Evolutionary conservation across 2,888 invertebrate species (phyloP), one percentile per base, ranked within the genome.

Genomic region (Xanthorhoe spadicearia): DNA sequence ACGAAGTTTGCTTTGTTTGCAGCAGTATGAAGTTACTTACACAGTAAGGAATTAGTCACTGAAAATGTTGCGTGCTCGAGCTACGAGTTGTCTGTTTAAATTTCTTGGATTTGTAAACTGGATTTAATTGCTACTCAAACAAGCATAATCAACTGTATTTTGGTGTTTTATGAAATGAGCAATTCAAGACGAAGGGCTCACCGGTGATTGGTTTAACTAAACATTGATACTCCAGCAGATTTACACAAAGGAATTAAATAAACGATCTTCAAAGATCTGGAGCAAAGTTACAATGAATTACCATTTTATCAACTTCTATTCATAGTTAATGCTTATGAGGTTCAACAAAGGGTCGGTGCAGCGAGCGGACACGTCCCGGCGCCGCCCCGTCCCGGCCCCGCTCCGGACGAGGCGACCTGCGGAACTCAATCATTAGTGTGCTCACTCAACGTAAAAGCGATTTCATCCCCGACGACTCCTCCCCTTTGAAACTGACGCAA

Each of bases 391-490:
- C 69, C 74, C 73, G 72, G 65, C 74, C 70, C 69, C 73, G 73
- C 70, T 68, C 72, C 66, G 71, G 66, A 72, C 77, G 79, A 80
- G 76, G 76, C 83, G 84, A 77, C 81, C 81, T 83, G 81, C 92
- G 92, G 93, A 93, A 92, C 92, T 89, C 87, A 84, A 90, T 93
- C 93, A 92, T 93, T 93, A 93, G 92, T 90, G 90, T 92, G 92
- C 81, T 91, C 92, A 90, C 87, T 92, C 92, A 83, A 89, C 88
- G 88, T 84, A 90, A 92, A 93, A 92, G 88, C 88, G 92, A 90
- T 92, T 91, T 90, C 86, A 87, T 86, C 88, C 89, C 83, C 80
- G 77, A 83, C 85, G 82, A 83, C 85, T 85, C 83, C 83, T 82
- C 87, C 87, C 81, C 87, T 87, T 91, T 91, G 92, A 89, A 87